These are phyloP conservation scores for Panonychus citri DNA, from an alignment of 1,140 invertebrate genomes.

Conservation along the genomic window DNA sequence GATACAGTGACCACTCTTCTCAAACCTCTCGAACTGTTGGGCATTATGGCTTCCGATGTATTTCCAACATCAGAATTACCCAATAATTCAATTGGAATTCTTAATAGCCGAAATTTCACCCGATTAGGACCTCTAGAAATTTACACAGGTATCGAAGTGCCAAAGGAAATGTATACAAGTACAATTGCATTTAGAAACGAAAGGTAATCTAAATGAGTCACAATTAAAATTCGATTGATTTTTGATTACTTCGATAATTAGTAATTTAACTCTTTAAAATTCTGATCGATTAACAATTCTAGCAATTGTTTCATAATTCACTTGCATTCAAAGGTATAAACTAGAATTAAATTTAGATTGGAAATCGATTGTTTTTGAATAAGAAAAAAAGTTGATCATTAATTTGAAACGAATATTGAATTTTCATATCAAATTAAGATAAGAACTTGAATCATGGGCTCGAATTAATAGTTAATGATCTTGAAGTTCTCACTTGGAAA, in stretches of 20 bases:
- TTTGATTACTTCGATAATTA: background rate
- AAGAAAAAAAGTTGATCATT: too few species aligned
- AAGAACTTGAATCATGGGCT: too few species aligned
- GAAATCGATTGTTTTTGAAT: too few species aligned
- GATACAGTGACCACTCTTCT: background rate
- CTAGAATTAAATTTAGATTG: too few species aligned
- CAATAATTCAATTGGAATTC: slow-evolving; percentile 10
- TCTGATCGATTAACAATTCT: too few species aligned
- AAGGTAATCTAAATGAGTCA: background rate
- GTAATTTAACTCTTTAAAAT: background rate
- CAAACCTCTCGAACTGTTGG: background rate
- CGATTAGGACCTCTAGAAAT: slow-evolving; percentile 9
- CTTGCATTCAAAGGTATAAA: too few species aligned
- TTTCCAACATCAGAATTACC: slow-evolving; percentile 4
- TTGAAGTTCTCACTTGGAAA: too few species aligned
- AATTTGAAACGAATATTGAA: too few species aligned
- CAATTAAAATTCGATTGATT: background rate
- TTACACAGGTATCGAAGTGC: slow-evolving; percentile 10
- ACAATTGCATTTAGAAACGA: slow-evolving; percentile 1
- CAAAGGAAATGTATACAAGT: slow-evolving; percentile 18
- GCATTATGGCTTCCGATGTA: background rate
- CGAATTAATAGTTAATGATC: too few species aligned
- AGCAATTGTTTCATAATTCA: too few species aligned
- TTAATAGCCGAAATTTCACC: slow-evolving; percentile 9
- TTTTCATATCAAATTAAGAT: too few species aligned